Evolutionary conservation across 2,888 invertebrate genomes (phyloP).

Genomic region (Melieria omissa): DNA sequence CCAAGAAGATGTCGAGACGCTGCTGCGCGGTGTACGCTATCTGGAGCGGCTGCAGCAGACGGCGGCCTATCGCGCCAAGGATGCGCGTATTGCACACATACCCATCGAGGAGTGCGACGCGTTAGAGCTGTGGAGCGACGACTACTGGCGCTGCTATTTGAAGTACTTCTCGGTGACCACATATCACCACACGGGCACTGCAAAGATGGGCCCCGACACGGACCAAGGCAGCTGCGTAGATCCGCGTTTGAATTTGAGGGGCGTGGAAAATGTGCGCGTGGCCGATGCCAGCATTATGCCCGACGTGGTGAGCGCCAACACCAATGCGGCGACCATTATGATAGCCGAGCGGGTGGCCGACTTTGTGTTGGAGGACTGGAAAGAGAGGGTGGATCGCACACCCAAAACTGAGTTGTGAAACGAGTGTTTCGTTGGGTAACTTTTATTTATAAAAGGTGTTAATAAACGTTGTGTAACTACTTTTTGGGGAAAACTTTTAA

Average conservation of each 20-base stretch:
- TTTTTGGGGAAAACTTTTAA: no score
- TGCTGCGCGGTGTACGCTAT: constrained; percentile 59
- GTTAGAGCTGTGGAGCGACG: constrained; percentile 51
- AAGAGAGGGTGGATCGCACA: no score
- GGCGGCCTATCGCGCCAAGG: constrained; percentile 60
- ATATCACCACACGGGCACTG: constrained; percentile 76
- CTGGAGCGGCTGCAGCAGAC: constrained; percentile 64
- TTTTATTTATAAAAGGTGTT: no score
- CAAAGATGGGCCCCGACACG: constrained; percentile 74
- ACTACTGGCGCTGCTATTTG: constrained; percentile 76
- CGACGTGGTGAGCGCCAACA: constrained; percentile 78
- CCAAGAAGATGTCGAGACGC: constrained; percentile 63
- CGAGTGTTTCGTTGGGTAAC: no score
- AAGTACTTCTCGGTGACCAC: constrained; percentile 74
- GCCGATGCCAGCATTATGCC: constrained; percentile 84
- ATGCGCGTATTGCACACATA: constrained; percentile 50
- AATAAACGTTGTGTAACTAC: no score
- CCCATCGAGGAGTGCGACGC: constrained; percentile 50
- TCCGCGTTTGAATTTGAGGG: constrained; percentile 73
- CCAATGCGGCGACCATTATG: constrained; percentile 86
- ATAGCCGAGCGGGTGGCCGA: constrained; percentile 85
- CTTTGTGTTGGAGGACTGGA: constrained; percentile 52
- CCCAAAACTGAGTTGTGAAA: constrained; percentile 11
- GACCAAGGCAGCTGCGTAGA: constrained; percentile 76
- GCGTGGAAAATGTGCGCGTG: constrained; percentile 74